Conservation (phyloP, 2,113 vertebrate species). For the Camelus bactrianus region DNA sequence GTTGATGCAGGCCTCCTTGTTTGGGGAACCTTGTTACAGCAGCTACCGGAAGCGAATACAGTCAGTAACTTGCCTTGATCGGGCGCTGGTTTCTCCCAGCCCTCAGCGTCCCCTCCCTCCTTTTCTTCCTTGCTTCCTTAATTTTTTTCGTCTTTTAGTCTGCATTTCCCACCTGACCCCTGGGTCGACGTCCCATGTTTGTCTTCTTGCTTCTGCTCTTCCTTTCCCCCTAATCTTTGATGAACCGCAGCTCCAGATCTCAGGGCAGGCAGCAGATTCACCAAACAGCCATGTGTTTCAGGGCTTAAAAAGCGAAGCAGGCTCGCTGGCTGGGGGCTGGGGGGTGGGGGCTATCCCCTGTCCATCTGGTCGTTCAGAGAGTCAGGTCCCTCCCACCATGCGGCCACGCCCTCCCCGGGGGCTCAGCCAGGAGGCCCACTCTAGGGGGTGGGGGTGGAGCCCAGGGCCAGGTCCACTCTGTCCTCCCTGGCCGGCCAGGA, state of each 20-base stretch:
- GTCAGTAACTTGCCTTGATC: rapidly evolving
- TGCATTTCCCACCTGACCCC: background rate
- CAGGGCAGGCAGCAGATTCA: rapidly evolving
- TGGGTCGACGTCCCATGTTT: rapidly evolving
- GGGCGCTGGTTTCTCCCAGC: background rate
- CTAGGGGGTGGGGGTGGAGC: rapidly evolving
- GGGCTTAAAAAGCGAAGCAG: too few relatives aligned
- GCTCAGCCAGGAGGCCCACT: rapidly evolving
- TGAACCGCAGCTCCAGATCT: background rate
- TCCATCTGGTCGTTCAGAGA: background rate
- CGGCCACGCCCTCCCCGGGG: rapidly evolving
- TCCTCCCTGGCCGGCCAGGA: rapidly evolving
- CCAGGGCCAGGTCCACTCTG: background rate
- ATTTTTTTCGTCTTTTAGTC: rapidly evolving
- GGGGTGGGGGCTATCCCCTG: rapidly evolving
- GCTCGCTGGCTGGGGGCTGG: too few relatives aligned
- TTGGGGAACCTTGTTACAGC: rapidly evolving
- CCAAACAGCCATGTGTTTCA: rapidly evolving
- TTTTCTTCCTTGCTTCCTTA: rapidly evolving
- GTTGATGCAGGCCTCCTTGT: background rate
- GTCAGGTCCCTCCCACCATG: rapidly evolving
- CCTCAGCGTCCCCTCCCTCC: too few relatives aligned
- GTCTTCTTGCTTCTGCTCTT: rapidly evolving
- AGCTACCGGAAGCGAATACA: rapidly evolving
- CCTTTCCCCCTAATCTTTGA: too few relatives aligned